Evolutionary conservation across 2,797 vertebrate genomes (phyloP).

Genomic region (Enteromius thamalakanensis): DNA sequence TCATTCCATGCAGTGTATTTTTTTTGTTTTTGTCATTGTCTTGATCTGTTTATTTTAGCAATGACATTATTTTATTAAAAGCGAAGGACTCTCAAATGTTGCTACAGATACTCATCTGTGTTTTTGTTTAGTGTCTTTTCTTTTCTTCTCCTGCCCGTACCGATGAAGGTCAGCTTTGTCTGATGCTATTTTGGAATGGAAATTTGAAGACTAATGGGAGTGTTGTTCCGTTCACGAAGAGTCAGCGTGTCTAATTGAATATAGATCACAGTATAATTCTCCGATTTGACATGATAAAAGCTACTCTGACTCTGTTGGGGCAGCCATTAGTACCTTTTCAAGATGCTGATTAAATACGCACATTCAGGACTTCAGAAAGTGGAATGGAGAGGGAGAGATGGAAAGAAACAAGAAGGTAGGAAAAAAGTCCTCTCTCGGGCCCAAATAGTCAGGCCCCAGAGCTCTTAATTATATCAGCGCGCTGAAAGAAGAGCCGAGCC

Average conservation of each 20-base stretch:
- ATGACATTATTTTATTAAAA: constrained; percentile 9
- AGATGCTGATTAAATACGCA: constrained; percentile 54
- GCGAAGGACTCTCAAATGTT: constrained; percentile 6
- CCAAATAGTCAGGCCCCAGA: constrained; percentile 49
- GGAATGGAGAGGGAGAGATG: constrained; percentile 7
- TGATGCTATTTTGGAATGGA: constrained; percentile 54
- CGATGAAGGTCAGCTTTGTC: constrained; percentile 47
- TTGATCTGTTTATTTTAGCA: neutral
- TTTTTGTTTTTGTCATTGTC: neutral
- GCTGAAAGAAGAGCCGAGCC: constrained; percentile 55
- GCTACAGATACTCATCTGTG: constrained; percentile 5
- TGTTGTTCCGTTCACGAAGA: constrained; percentile 32
- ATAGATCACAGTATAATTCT: constrained; percentile 61
- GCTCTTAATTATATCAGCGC: constrained; percentile 63
- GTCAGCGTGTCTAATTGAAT: constrained; percentile 55
- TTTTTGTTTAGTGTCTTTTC: constrained; percentile 24
- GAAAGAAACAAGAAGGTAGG: constrained; percentile 25
- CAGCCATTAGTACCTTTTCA: constrained; percentile 52
- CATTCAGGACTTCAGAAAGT: constrained; percentile 35
- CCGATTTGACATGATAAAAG: constrained; percentile 58
- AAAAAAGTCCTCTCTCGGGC: constrained; percentile 48
- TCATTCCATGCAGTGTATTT: constrained; percentile 1
- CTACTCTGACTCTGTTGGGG: constrained; percentile 45
- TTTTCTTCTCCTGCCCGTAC: neutral
- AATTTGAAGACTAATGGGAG: constrained; percentile 47